Evolutionary conservation across 2,888 invertebrate species (phyloP), one percentile per base, ranked within the genome.

Genomic region (Bedellia somnulentella): DNA sequence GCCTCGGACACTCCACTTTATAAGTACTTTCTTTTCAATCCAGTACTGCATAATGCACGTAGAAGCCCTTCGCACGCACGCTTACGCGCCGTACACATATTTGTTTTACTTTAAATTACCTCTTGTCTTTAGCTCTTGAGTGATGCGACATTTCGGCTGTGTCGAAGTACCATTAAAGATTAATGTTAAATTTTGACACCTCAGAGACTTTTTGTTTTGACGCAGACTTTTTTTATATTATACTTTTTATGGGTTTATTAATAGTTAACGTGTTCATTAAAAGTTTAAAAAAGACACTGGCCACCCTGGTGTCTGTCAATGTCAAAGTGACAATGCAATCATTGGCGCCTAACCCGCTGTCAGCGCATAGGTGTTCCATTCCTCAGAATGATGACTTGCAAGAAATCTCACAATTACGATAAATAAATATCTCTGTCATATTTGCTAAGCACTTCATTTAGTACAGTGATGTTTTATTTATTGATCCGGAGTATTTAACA

Each of bases 391-490:
- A 59, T 75, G 73, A 75, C 73, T 63, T 42, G 66, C 54, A 44
- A 47, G 48, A 31, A 22, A 21, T 31, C 36, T 47, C 50, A 58
- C 60, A 68, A 70, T 71, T 68, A 71, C 64, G 56, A 60, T 66
- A 63, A 67, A 67, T 67, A 70, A 68, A 63, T 57, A 58, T 50
- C 47, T 48, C 51, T 52, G 55, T 57, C 57, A 39, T 71, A 55
- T 71, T 75, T 70, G 64, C 63, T 68, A 60, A 68, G 56, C 64
- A 62, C 68, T 71, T 71, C 68, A 70, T 71, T 70, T 63, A 60
- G 53, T 56, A 49, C 57, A 55, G 54, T 50, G 49, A 52, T 62
- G 62, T 56, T 60, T 6, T n/a, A 15, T 29, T 14, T 15, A 11
- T 17, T 24, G 11, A 12, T 18, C n/a, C 18, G 10, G 24, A 30